Conservation (phyloP, 1,140 invertebrate genomes). For the Pachypeltis micranthus region DNA sequence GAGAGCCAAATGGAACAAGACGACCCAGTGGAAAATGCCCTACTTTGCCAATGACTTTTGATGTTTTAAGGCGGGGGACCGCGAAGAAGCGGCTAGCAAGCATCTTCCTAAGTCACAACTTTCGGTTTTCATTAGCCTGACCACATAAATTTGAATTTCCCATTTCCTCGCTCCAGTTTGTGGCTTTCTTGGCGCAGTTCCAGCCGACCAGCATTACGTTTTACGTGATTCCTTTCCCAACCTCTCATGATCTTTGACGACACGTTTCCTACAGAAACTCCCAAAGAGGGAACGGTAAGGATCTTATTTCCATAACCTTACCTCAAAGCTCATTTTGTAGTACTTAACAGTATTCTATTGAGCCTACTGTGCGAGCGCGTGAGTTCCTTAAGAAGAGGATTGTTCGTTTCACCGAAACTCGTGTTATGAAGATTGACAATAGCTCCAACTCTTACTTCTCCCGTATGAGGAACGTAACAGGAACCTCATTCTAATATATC, state of each 20-base stretch:
- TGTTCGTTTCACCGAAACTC: too few species aligned
- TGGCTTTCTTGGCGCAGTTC: not conserved
- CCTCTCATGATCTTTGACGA: not conserved
- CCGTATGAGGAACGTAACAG: too few species aligned
- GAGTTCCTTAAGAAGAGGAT: too few species aligned
- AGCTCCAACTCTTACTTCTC: too few species aligned
- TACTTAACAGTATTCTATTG: too few species aligned
- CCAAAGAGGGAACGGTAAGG: too few species aligned
- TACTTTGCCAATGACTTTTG: constrained; percentile 4
- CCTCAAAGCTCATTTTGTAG: too few species aligned
- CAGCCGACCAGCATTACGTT: not conserved
- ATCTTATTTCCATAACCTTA: too few species aligned
- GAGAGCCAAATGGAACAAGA: too few species aligned
- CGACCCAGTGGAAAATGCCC: constrained; percentile 9
- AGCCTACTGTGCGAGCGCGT: too few species aligned
- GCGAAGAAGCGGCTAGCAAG: not conserved
- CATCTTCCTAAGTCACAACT: constrained; percentile 5
- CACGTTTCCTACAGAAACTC: not conserved
- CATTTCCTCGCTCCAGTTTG: not conserved
- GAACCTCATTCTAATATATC: too few species aligned
- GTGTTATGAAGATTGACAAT: too few species aligned
- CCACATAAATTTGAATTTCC: constrained; percentile 9
- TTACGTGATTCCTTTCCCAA: not conserved
- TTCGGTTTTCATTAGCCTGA: constrained; percentile 9
- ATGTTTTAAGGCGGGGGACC: not conserved